Conservation (phyloP, 2,797 vertebrate genomes). For the Sarcoramphus papa region DNA sequence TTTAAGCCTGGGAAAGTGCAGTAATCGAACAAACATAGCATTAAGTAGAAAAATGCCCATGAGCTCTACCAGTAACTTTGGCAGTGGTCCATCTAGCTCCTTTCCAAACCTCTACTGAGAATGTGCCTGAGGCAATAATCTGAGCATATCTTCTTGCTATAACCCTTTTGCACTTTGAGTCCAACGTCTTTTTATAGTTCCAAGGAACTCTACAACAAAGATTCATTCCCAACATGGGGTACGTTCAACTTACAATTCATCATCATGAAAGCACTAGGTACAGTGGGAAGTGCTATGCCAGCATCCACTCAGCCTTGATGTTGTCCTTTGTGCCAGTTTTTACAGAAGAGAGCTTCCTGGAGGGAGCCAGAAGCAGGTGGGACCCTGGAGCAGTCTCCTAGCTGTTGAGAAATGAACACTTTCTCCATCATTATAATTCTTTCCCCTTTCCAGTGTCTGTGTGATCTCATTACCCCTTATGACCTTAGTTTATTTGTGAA, state of each 20-base stretch:
- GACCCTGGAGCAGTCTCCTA: not conserved
- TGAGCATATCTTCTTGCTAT: not conserved
- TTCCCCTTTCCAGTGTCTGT: not conserved
- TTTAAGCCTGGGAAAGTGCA: not conserved
- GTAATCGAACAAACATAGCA: not conserved
- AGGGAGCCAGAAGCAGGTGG: not conserved
- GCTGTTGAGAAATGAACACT: not conserved
- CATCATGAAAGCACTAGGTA: not conserved
- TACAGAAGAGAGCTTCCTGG: not conserved
- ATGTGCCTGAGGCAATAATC: not conserved
- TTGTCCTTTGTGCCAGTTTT: not conserved
- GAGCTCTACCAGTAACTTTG: not conserved
- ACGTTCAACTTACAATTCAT: not conserved
- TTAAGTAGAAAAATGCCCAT: not conserved
- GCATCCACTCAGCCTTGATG: not conserved
- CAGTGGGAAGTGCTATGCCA: not conserved
- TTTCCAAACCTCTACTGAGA: not conserved
- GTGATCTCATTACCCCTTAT: not conserved
- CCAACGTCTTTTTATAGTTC: not conserved
- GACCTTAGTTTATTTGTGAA: not conserved
- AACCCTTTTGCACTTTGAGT: not conserved
- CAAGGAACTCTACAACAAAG: not conserved
- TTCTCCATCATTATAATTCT: not conserved
- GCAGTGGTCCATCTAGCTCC: not conserved
- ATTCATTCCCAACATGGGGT: accelerated